Evolutionary conservation across 2,888 invertebrate genomes (phyloP), one percentile per base, ranked within the genome.

Genomic region (Mythimna impura): DNA sequence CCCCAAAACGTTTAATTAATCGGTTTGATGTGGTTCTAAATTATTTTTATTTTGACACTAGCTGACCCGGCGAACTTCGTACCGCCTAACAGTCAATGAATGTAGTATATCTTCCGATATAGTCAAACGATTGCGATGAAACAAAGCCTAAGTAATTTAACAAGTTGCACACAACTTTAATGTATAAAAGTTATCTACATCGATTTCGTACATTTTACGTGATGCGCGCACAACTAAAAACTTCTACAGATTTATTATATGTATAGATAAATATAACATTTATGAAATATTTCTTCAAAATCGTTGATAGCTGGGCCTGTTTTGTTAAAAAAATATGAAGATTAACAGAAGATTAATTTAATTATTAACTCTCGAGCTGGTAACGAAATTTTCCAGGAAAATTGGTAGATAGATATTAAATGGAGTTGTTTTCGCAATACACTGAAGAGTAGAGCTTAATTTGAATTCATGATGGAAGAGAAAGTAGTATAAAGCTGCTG

Each of bases 1-100:
- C 12, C 36, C 43, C 52, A 22, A 69, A 54, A 67, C 52, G 50
- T 43, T 70, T 71, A 68, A 68, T 68, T 65, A 54, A 66, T 54
- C 14, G 68, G 57, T 52, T 68, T 34, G 30, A 55, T 34, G 63
- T 58, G 30, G 50, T 22, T 36, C 6, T 47, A 6, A 14, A 76
- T 34, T 22, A 40, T 61, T 47, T 66, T 30, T 54, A 40, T 40
- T 55, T 57, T 57, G 20, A 30, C 30, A 30, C 25, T 30, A 30
- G 30, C 2, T 30, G 30, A 30, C 30, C 30, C 30, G 30, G 30
- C 3, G 2, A 30, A 30, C 30, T 30, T 3, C 3, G 30, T 30
- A 30, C 30, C 30, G 30, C 30, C 30, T 30, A 30, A 30, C 30
- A 30, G 30, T 30, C 30, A 30, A 30, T 30, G 3, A 30, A 30